Conservation (phyloP, 1,140 invertebrate species). For the Hydropsyche tenuis region DNA sequence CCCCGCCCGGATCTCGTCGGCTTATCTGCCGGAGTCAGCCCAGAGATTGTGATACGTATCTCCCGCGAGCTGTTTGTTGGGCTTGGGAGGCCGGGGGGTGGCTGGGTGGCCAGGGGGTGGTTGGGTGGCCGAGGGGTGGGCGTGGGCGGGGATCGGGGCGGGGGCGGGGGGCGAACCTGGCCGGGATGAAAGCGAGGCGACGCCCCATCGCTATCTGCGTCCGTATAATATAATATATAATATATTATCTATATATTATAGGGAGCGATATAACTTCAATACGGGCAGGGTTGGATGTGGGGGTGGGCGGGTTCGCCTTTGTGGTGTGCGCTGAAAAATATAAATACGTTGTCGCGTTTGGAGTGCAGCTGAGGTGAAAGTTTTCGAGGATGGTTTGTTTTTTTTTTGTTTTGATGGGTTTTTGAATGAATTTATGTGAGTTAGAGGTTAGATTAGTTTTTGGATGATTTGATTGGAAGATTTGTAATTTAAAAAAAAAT, state of each 20-base stretch:
- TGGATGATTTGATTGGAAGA: no score
- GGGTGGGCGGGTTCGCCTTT: conserved; percentile 1
- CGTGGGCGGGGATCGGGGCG: not conserved
- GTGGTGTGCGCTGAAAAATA: not conserved
- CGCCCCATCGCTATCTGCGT: not conserved
- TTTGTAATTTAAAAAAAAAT: no score
- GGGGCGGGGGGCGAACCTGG: not conserved
- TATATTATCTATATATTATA: no score
- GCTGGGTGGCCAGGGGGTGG: not conserved
- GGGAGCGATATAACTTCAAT: conserved; percentile 33
- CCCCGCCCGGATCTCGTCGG: conserved; percentile 43
- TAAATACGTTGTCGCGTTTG: no score
- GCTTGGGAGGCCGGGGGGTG: conserved; percentile 16
- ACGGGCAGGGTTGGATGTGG: not conserved
- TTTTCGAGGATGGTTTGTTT: no score
- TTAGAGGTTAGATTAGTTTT: no score
- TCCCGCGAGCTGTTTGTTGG: conserved; percentile 41
- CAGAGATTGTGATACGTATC: conserved; percentile 45
- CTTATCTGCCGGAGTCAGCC: conserved; percentile 44
- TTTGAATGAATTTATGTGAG: no score
- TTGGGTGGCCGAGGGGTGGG: not conserved
- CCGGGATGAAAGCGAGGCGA: conserved; percentile 27
- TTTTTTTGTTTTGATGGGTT: no score
- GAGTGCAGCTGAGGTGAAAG: no score
- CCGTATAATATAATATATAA: no score